Evolutionary conservation across 1,140 invertebrate genomes (phyloP).

Genomic region (Bombus balteatus): DNA sequence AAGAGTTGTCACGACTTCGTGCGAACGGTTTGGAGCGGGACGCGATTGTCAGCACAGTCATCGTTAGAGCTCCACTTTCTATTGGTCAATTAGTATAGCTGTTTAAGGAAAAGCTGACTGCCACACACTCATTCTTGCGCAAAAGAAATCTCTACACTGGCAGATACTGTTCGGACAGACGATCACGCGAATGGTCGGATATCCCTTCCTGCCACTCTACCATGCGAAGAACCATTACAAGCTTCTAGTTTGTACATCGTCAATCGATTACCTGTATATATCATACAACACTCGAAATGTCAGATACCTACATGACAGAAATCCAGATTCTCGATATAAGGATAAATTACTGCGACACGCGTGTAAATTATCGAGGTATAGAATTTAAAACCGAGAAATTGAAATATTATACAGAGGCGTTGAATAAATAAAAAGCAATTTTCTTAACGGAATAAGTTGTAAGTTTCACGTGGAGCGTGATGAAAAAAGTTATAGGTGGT

Average conservation of each 20-base stretch:
- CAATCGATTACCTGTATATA: constrained; percentile 40
- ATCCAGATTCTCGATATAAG: constrained; percentile 46
- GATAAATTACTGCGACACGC: not conserved
- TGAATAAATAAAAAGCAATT: no score
- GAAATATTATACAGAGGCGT: no score
- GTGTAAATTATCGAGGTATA: not conserved
- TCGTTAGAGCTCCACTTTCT: constrained; percentile 69
- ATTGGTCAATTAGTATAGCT: constrained; percentile 75
- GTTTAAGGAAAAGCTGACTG: constrained; percentile 68
- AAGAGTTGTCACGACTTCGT: constrained; percentile 45
- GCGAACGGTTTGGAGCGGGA: constrained; percentile 54
- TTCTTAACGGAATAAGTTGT: no score
- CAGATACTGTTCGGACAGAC: constrained; percentile 21
- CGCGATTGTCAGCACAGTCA: constrained; percentile 66
- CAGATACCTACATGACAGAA: constrained; percentile 30
- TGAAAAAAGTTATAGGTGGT: no score
- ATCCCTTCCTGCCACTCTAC: not conserved
- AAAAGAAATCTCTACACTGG: constrained; percentile 64
- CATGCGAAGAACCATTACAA: constrained; percentile 42
- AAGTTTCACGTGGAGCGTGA: no score
- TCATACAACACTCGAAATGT: constrained; percentile 4
- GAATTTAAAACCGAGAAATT: not conserved
- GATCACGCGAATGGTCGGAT: constrained; percentile 32
- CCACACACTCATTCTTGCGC: constrained; percentile 56
- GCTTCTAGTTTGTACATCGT: constrained; percentile 38